Conservation (phyloP, 2,113 vertebrate species). For the Zosterops hypoxanthus region DNA sequence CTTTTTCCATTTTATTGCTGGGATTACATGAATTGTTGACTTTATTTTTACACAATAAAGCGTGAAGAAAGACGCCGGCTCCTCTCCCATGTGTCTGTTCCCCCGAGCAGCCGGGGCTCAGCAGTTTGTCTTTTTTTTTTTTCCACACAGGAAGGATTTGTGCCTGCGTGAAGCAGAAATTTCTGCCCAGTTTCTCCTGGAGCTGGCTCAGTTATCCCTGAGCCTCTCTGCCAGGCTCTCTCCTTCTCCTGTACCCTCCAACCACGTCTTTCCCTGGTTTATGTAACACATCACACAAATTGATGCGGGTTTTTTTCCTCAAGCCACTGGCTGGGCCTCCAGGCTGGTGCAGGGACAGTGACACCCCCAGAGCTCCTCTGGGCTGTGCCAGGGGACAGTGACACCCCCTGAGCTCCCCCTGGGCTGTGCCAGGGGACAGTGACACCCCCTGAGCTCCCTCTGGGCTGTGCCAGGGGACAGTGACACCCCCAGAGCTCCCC, state of each 20-base stretch:
- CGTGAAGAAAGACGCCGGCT: conserved; percentile 71
- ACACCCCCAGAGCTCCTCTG: too few species aligned
- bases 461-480: too few species aligned
- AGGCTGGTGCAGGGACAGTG: neutral
- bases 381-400: too few species aligned
- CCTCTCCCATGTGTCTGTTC: neutral
- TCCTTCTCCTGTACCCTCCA: neutral
- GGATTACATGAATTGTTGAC: conserved; percentile 81
- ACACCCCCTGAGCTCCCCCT: too few species aligned
- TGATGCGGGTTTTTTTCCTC: rapidly evolving
- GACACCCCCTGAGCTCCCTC: neutral
- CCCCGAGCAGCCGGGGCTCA: rapidly evolving
- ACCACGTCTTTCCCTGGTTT: neutral
- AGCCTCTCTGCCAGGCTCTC: neutral
- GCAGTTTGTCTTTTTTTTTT: neutral
- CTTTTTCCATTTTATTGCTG: conserved; percentile 79
- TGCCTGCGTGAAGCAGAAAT: neutral
- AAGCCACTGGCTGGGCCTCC: neutral
- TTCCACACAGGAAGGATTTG: neutral
- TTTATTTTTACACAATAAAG: conserved; percentile 90
- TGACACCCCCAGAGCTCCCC: too few species aligned
- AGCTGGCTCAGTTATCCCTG: neutral
- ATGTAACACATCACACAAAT: neutral
- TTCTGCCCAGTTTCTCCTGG: neutral
- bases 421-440: too few species aligned